Percentiles rank a stretch among this genome's conserved stretches.
These are phyloP conservation scores for Gasterosteus aculeatus DNA, from an alignment of 2,113 vertebrate genomes.

Conservation along the genomic window DNA sequence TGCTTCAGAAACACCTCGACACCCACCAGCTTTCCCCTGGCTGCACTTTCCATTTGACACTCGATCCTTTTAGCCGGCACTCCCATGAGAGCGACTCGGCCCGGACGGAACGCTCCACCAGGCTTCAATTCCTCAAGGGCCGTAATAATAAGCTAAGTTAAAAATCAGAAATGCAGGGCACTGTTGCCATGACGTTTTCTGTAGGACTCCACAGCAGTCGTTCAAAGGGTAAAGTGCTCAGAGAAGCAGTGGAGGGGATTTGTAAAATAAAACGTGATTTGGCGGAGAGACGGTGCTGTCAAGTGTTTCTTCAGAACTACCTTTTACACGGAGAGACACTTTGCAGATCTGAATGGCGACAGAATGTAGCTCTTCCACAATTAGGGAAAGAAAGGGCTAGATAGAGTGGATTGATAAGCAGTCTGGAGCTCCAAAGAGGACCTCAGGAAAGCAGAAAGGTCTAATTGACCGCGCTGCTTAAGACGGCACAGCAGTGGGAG, in stretches of 20 bases:
- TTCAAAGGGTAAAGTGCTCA: background rate
- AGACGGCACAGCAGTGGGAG: background rate
- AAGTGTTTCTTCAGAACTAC: conserved; percentile 2
- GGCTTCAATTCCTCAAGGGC: conserved; percentile 11
- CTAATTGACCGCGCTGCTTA: background rate
- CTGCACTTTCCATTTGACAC: conserved; percentile 44
- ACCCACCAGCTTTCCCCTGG: conserved; percentile 27
- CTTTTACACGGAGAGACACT: conserved; percentile 11
- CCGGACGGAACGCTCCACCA: conserved; percentile 16
- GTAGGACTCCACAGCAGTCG: background rate
- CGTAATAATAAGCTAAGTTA: conserved; percentile 20
- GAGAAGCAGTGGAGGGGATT: background rate
- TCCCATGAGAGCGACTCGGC: conserved; percentile 35
- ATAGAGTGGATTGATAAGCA: conserved; percentile 29
- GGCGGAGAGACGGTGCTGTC: background rate
- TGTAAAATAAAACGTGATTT: background rate
- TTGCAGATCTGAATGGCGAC: conserved; percentile 8
- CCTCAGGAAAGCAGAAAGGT: conserved; percentile 8
- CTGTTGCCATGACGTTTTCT: conserved; percentile 20
- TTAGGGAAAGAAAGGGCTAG: conserved; percentile 4
- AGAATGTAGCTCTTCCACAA: background rate
- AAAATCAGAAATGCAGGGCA: conserved; percentile 2
- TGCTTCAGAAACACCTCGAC: conserved; percentile 16
- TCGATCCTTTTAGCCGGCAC: conserved; percentile 37
- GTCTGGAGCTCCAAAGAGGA: background rate